phyloP scores from a whole-genome alignment of 2,113 vertebrate species.

The Cottus gobio region DNA sequence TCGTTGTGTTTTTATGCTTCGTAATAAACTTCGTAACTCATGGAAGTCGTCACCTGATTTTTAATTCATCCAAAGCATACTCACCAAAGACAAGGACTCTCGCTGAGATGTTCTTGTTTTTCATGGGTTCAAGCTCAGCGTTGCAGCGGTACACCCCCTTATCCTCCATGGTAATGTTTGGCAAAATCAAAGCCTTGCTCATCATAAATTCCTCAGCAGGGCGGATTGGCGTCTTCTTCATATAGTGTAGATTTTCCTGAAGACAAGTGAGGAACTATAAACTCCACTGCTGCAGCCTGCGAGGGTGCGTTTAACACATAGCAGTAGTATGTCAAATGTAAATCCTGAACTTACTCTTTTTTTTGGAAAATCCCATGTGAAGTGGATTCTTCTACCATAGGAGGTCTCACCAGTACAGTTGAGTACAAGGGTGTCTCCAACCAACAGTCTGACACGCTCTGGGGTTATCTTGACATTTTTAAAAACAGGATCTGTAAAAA shows the following conservation, averaged over 20 bases:
- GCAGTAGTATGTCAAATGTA: neutral
- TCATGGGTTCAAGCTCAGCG: constrained; percentile 39
- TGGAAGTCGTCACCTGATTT: neutral
- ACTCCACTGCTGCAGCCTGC: neutral
- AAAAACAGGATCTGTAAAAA: constrained; percentile 58
- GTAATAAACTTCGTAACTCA: neutral
- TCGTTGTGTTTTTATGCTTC: neutral
- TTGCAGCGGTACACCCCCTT: constrained; percentile 85
- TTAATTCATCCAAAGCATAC: constrained; percentile 27
- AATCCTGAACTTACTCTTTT: constrained; percentile 59
- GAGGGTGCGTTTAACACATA: neutral
- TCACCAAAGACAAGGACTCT: constrained; percentile 85
- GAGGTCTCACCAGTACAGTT: constrained; percentile 84
- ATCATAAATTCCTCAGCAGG: neutral
- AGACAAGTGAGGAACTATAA: constrained; percentile 30
- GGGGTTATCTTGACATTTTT: constrained; percentile 70
- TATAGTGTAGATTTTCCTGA: constrained; percentile 59
- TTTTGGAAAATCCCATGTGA: constrained; percentile 82
- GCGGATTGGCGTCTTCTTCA: neutral
- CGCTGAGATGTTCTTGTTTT: constrained; percentile 23
- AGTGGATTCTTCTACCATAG: constrained; percentile 80
- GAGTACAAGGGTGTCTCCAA: constrained; percentile 84
- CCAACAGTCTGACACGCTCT: constrained; percentile 74
- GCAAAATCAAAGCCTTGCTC: constrained; percentile 75
- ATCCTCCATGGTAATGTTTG: constrained; percentile 84